phyloP scores from a whole-genome alignment of 2,797 vertebrate species.

The Setipinna tenuifilis region DNA sequence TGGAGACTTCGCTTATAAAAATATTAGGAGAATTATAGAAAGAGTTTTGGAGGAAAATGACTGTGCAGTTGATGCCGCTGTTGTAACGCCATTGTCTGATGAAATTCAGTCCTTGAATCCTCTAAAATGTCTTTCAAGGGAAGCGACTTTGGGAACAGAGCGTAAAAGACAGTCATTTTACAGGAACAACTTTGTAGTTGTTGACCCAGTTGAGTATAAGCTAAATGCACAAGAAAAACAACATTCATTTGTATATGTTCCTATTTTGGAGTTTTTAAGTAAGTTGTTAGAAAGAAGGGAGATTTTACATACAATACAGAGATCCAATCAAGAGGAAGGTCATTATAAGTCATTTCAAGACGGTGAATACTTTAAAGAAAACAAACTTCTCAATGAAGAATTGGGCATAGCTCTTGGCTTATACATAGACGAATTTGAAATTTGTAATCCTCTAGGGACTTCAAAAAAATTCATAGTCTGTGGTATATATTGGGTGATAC shows the following conservation, averaged over 20 bases:
- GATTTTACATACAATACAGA: slow-evolving; percentile 42
- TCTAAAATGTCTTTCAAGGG: slow-evolving; percentile 40
- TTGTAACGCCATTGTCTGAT: slow-evolving; percentile 39
- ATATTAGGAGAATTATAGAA: slow-evolving; percentile 30
- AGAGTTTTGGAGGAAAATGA: slow-evolving; percentile 30
- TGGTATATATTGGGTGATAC: slow-evolving; percentile 50
- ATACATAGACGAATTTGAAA: slow-evolving; percentile 41
- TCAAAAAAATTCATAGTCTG: slow-evolving; percentile 46
- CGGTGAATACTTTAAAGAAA: slow-evolving; percentile 41
- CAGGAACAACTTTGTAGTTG: slow-evolving; percentile 42
- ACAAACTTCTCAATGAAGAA: slow-evolving; percentile 29
- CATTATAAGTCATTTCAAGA: slow-evolving; percentile 43
- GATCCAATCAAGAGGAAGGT: slow-evolving; percentile 22
- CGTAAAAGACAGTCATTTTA: slow-evolving; percentile 40
- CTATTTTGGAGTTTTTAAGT: slow-evolving; percentile 45
- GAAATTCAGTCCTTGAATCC: slow-evolving; percentile 45
- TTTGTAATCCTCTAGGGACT: slow-evolving; percentile 43
- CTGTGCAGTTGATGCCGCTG: slow-evolving; percentile 25
- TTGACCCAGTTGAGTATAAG: slow-evolving; percentile 50
- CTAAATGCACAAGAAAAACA: slow-evolving; percentile 45
- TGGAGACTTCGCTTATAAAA: slow-evolving; percentile 30
- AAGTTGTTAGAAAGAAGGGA: slow-evolving; percentile 47
- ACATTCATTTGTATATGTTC: slow-evolving; percentile 47
- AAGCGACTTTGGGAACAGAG: slow-evolving; percentile 41
- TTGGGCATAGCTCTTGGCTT: slow-evolving; percentile 27